These are phyloP conservation scores for Poeciliopsis turrubarensis DNA, from an alignment of 2,113 vertebrate genomes.

Conservation along the genomic window DNA sequence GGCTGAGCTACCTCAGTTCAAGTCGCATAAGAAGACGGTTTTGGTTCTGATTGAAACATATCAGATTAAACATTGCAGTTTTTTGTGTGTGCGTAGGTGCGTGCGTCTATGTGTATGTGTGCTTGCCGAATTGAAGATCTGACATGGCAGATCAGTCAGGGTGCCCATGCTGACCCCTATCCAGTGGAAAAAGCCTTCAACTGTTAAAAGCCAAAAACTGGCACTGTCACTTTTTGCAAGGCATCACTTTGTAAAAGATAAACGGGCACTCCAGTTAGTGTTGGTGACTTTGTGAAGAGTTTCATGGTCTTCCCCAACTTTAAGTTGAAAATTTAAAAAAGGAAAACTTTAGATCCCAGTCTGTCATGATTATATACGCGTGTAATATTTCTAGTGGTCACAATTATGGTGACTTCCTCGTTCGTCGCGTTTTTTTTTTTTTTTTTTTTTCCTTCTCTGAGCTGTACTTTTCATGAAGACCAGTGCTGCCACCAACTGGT, in stretches of 20 bases:
- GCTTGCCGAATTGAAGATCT: too few relatives aligned
- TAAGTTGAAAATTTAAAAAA: background rate
- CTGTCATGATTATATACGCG: background rate
- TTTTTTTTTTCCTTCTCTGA: slow-evolving; percentile 1
- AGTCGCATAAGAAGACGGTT: too few relatives aligned
- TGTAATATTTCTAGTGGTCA: background rate
- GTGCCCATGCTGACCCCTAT: background rate
- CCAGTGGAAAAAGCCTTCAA: background rate
- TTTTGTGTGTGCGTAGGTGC: too few relatives aligned
- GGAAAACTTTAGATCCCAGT: background rate
- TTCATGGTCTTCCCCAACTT: background rate
- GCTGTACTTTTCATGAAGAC: slow-evolving; percentile 14
- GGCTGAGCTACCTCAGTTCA: slow-evolving; percentile 14
- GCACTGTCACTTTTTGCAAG: background rate
- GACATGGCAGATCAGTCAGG: too few relatives aligned
- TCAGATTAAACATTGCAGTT: too few relatives aligned
- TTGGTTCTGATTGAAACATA: too few relatives aligned
- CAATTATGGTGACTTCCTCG: background rate
- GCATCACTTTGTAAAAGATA: background rate
- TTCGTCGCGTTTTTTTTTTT: background rate
- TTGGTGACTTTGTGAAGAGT: background rate
- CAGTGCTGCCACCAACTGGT: slow-evolving; percentile 67
- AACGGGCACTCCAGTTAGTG: background rate
- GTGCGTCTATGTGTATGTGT: too few relatives aligned
- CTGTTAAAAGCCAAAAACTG: background rate